A percentile compares a stretch with the other conserved stretches of the same genome.
These are phyloP conservation scores for Apis laboriosa DNA, from an alignment of 1,140 invertebrate genomes.

Conservation along the genomic window DNA sequence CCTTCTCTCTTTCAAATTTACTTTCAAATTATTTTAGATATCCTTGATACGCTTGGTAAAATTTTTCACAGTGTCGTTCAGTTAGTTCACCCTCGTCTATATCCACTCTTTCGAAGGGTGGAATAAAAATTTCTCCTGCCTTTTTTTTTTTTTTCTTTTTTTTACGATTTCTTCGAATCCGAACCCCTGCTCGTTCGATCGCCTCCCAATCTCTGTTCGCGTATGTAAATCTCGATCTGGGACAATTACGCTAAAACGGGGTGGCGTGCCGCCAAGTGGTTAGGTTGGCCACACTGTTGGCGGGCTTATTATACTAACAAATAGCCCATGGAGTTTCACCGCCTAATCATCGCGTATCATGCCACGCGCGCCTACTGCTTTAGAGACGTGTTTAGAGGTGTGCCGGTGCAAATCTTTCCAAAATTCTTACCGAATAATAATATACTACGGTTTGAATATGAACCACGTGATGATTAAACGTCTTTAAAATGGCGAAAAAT, in stretches of 20 bases:
- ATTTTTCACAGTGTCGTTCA: too few relatives aligned
- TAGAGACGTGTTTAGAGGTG: conserved; percentile 44
- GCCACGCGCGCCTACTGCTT: conserved; percentile 63
- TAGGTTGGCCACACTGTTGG: conserved; percentile 79
- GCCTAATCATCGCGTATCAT: conserved; percentile 81
- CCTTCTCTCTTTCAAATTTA: too few relatives aligned
- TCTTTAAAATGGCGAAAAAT: too few relatives aligned
- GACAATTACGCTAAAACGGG: conserved; percentile 80
- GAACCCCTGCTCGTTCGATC: background rate
- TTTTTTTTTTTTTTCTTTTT: conserved; percentile 11
- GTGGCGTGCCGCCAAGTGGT: conserved; percentile 79
- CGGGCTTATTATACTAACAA: conserved; percentile 81
- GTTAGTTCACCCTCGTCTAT: too few relatives aligned
- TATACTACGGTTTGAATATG: too few relatives aligned
- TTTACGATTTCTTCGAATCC: conserved; percentile 39
- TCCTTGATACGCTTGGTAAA: too few relatives aligned
- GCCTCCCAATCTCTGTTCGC: conserved; percentile 51
- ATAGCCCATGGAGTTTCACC: conserved; percentile 77
- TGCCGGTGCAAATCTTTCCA: conserved; percentile 17
- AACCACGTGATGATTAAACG: too few relatives aligned
- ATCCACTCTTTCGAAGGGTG: background rate
- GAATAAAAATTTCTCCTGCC: conserved; percentile 11
- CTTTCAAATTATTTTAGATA: too few relatives aligned
- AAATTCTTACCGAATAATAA: too few relatives aligned
- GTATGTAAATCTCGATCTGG: conserved; percentile 80